Base-by-base conservation (phyloP, 2,888 invertebrate species). In the Aproaerema taeniolella region DNA sequence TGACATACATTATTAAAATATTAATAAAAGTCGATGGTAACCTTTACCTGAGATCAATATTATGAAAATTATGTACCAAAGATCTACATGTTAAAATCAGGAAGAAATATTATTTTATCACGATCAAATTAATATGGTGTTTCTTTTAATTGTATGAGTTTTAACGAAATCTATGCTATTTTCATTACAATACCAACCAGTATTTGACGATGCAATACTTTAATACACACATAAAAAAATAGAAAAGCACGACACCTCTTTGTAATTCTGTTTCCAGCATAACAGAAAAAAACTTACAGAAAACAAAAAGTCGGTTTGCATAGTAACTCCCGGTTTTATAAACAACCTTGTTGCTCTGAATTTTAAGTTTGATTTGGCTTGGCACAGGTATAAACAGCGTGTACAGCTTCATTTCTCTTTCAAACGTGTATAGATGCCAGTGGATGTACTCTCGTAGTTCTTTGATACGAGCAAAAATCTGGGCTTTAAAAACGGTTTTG, bases 381-480 rank as follows among this genome's bases (percentile, higher is more conserved):
- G 39, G 13, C 16, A 9, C 37, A 37, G 14, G 32, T 31, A 13
- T 10, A 31, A 16, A 20, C 30, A 29, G 25, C 31, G 12, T 31
- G 20, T 26, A 38, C 39, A 46, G 47, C 49, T 47, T 51, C 40
- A 49, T 42, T 52, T 51, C 43, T 46, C 48, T 51, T 53, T 47
- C 41, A 44, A 56, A 56, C 50, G 46, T 50, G 44, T 46, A 46
- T 45, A n/a, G 41, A 46, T 52, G 55, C 59, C 55, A 59, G 52
- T 50, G 42, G 43, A 43, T 44, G 33, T 46, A 46, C 47, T 41
- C 52, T 49, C 47, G 46, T 39, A 47, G 47, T 53, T 38, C 61
- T 62, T 60, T 63, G 51, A 56, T 57, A 54, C 37, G 49, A 47
- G 41, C 20, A 47, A 53, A 55, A 57, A 56, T 57, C 52, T 42